phyloP scores from a whole-genome alignment of 2,797 vertebrate species.

The Diceros bicornis region DNA sequence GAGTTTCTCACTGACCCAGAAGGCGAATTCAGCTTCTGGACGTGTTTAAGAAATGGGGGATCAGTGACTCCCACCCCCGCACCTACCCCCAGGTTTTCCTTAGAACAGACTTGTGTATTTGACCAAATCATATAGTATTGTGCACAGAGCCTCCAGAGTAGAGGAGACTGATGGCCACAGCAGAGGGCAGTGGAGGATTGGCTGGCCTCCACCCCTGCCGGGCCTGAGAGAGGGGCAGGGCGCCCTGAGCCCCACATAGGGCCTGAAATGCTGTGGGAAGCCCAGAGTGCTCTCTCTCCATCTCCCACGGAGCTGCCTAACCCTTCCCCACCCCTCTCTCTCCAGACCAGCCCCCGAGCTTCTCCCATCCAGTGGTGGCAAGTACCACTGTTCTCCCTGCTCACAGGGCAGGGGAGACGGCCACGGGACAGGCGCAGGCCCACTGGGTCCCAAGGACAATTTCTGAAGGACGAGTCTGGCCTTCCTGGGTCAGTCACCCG shows the following conservation, averaged over 20 bases:
- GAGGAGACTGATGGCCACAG: background rate
- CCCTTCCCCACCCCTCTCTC: background rate
- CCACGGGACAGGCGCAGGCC: background rate
- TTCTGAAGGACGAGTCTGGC: background rate
- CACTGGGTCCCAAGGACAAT: background rate
- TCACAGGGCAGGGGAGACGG: background rate
- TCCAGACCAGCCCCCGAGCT: background rate
- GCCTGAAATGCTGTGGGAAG: background rate
- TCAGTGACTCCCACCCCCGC: background rate
- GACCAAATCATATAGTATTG: background rate
- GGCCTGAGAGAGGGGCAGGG: background rate
- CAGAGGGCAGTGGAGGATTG: background rate
- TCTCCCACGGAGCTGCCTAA: background rate
- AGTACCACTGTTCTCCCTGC: background rate
- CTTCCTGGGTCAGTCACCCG: background rate
- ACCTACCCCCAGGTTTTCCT: background rate
- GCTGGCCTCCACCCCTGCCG: too few species aligned
- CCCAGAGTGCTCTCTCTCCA: background rate
- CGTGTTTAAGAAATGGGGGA: background rate
- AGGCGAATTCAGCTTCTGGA: background rate
- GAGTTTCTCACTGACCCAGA: background rate
- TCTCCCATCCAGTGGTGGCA: background rate
- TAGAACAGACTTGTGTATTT: background rate
- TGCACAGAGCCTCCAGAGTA: background rate
- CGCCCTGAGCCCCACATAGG: background rate